These are phyloP conservation scores for Myripristis jacobus DNA, from an alignment of 2,797 vertebrate species.

Conservation along the genomic window DNA sequence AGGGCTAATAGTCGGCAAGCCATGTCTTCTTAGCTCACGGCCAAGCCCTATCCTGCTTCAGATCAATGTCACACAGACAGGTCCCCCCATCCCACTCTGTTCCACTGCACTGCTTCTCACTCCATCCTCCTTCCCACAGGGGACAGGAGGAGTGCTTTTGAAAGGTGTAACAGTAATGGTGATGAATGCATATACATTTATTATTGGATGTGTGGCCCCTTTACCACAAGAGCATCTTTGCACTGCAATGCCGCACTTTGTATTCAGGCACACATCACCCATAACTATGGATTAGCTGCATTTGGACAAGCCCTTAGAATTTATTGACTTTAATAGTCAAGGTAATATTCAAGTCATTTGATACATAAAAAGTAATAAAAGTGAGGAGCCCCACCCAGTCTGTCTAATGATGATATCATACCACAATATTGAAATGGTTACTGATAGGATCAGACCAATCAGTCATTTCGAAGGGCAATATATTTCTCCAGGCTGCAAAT, in stretches of 20 bases:
- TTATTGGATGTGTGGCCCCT: slow-evolving; percentile 30
- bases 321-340: slow-evolving; percentile 41
- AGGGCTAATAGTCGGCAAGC: slow-evolving; percentile 52
- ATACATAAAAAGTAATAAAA: slow-evolving; percentile 37
- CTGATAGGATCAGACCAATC: slow-evolving; percentile 64
- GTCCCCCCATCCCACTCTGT: not conserved
- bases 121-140: slow-evolving; percentile 36
- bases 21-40: slow-evolving; percentile 7
- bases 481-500: slow-evolving; percentile 38
- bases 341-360: slow-evolving; percentile 44
- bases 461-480: slow-evolving; percentile 65
- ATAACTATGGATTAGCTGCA: slow-evolving; percentile 27
- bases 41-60: slow-evolving; percentile 11
- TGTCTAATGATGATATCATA: slow-evolving; percentile 59
- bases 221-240: not conserved
- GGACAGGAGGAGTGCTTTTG: slow-evolving; percentile 37
- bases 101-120: not conserved
- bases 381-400: slow-evolving; percentile 13
- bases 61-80: slow-evolving; percentile 58
- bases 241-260: not conserved
- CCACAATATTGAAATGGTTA: slow-evolving; percentile 62
- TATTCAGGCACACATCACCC: not conserved
- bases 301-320: slow-evolving; percentile 29
- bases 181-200: slow-evolving; percentile 41
- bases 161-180: slow-evolving; percentile 36